A percentile compares a stretch with the other conserved stretches of the same genome.
Conservation (phyloP, 2,113 vertebrate species). For the Camelus dromedarius region DNA sequence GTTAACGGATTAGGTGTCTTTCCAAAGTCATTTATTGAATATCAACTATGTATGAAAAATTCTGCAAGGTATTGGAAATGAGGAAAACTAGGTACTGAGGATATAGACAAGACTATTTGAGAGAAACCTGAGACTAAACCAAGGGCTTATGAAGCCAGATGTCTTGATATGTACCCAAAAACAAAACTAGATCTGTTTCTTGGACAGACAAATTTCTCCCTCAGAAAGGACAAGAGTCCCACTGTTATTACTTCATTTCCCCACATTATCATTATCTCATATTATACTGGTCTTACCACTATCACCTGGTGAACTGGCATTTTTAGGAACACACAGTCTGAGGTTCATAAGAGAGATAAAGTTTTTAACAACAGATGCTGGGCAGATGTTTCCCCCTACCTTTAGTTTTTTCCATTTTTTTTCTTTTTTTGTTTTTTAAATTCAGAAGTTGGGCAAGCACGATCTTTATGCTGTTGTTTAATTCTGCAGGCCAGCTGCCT, state of each 20-base stretch:
- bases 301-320: slow-evolving; percentile 13
- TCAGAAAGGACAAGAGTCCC: not conserved
- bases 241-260: not conserved
- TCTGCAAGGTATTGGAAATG: not conserved
- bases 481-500: slow-evolving; percentile 28
- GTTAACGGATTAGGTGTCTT: slow-evolving; percentile 15
- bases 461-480: not conserved
- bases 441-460: not conserved
- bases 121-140: not conserved
- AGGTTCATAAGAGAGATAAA: not conserved
- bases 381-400: slow-evolving; percentile 51
- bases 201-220: not conserved
- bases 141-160: not conserved
- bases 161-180: not conserved
- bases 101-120: not conserved
- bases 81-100: not conserved
- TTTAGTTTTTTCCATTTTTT: not conserved
- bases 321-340: slow-evolving; percentile 14
- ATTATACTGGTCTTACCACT: not conserved
- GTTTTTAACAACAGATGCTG: slow-evolving; percentile 19
- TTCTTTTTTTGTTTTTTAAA: not conserved
- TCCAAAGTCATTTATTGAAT: not conserved
- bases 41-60: not conserved
- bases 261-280: not conserved
- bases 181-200: not conserved